phyloP scores from a whole-genome alignment of 2,113 vertebrate species.

The Nettapus auritus region DNA sequence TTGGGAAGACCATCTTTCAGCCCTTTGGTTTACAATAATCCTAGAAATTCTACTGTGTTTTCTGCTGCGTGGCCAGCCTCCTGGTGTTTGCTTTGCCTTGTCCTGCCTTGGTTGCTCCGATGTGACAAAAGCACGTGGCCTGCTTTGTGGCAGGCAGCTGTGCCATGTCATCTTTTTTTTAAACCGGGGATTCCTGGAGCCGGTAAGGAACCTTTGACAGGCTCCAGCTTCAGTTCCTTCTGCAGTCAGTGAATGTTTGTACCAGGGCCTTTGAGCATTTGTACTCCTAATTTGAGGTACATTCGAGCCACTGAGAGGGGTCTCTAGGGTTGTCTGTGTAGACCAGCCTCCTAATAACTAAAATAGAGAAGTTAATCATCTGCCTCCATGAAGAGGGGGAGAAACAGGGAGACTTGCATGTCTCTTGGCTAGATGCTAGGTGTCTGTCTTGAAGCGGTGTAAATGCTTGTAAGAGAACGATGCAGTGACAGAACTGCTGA shows the following conservation, averaged over 20 bases:
- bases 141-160: background rate
- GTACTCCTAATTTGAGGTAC: background rate
- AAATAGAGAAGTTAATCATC: background rate
- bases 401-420: background rate
- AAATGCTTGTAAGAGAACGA: rapidly evolving
- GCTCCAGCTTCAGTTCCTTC: background rate
- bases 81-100: background rate
- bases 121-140: background rate
- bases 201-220: background rate
- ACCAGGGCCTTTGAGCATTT: background rate
- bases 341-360: background rate
- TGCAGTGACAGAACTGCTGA: background rate
- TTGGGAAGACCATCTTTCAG: background rate
- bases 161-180: background rate
- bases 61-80: background rate
- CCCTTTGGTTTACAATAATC: background rate
- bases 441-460: background rate
- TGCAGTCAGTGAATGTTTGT: background rate
- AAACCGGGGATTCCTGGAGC: background rate
- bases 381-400: background rate
- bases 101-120: background rate
- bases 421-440: background rate
- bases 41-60: background rate
- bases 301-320: background rate
- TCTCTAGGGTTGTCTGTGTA: background rate